Percentiles rank a stretch among this genome's conserved stretches.
Evolutionary conservation across 2,797 vertebrate species (phyloP).

Genomic region (Sebastes cheni): DNA sequence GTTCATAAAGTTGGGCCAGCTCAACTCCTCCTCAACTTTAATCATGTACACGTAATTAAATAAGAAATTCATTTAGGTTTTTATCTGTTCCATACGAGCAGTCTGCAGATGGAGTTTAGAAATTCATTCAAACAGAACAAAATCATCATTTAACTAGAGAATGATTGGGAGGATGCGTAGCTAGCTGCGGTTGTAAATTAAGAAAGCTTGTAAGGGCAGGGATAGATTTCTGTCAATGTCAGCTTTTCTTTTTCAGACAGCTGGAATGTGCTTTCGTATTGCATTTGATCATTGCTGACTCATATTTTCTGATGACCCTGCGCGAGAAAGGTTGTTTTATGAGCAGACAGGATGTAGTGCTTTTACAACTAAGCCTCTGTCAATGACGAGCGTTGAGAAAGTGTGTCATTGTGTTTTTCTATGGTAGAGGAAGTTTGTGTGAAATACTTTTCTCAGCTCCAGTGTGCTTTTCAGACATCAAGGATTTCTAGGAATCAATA

Average conservation of each 20-base stretch:
- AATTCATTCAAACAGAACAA: conserved; percentile 47
- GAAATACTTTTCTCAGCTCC: not conserved
- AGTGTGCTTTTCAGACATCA: conserved; percentile 15
- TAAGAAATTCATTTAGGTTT: conserved; percentile 58
- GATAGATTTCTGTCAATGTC: conserved; percentile 28
- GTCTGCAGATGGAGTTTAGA: conserved; percentile 32
- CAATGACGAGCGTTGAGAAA: not conserved
- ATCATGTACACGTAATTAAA: conserved; percentile 62
- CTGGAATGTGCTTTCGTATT: not conserved
- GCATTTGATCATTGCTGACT: not conserved
- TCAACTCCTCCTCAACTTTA: conserved; percentile 31
- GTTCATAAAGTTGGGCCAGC: conserved; percentile 13
- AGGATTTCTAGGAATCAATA: conserved; percentile 60
- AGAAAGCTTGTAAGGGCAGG: not conserved
- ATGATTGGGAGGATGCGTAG: conserved; percentile 5
- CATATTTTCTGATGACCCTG: not conserved
- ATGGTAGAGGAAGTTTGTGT: not conserved
- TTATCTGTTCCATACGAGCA: conserved; percentile 57
- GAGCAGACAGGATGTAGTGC: not conserved
- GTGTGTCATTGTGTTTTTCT: not conserved
- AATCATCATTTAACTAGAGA: conserved; percentile 37
- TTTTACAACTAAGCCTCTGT: not conserved
- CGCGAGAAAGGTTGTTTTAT: not conserved
- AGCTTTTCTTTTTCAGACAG: not conserved
- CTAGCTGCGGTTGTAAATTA: conserved; percentile 1